Base-by-base conservation (phyloP, 2,797 vertebrate species). In the Hozukius guyotensis region DNA sequence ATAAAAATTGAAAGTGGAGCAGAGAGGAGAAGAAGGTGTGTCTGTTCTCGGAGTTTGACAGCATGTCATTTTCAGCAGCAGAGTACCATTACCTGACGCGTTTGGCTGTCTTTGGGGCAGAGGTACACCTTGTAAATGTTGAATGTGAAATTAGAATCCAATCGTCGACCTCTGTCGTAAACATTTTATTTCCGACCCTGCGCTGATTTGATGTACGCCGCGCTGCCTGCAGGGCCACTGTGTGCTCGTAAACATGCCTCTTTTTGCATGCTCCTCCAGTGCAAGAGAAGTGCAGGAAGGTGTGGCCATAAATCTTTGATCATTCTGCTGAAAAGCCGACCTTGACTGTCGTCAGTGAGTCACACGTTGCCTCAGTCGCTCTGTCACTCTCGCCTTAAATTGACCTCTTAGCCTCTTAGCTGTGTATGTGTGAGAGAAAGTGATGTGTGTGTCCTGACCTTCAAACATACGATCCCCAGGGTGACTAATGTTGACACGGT, bases 71-170 rank as follows among this genome's bases (percentile, higher is more conserved):
- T 88, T 79, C 84, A 69, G 76, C 83, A 61, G 70, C 80, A 75
- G 77, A 42, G 13, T 88, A 75, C 70, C 68, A 89, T 91, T 91
- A 87, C 68, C 59, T 11, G 11, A 10, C 57, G 31, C 52, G 76
- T 81, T 79, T 82, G 80, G 49, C 77, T 62, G 18, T 91, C 70
- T 86, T 80, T 77, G 73, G 66, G 72, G 82, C 75, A 81, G 71
- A 78, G 80, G 67, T 63, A 73, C 69, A 83, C 82, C 86, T 89
- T 87, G 87, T 94, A 92, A 94, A 94, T 84, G 82, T 83, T 90
- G 86, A 91, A 92, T 86, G 85, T 87, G 85, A 92, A 93, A 95
- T 93, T 91, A 90, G 79, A 94, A 91, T 90, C 89, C 87, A 84
- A 90, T 93, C 74, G 57, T 91, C 89, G 90, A 24, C 69, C 75